Base-by-base conservation (phyloP, 2,113 vertebrate genomes). In the Gavialis gangeticus region DNA sequence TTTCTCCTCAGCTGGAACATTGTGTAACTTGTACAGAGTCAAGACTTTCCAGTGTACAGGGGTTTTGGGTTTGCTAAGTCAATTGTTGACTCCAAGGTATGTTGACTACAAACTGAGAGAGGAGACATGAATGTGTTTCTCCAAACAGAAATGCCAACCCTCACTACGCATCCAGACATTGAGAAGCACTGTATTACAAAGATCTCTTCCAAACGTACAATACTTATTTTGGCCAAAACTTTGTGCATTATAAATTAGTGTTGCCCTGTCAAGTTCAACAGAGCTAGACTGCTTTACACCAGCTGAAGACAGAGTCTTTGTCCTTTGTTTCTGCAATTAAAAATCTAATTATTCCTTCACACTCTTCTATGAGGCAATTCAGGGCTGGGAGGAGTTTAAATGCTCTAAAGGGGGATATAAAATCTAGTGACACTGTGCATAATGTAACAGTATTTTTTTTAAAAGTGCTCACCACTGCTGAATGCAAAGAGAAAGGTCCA, bases 81-180 rank as follows among this genome's bases (percentile, higher is more conserved):
- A 85, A 11, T 18, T 90, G 75, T 82, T 95, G 91, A 94, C 89
- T 87, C 86, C n/a, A 92, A 94, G 71, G 37, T 75, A 84, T 85
- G 64, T 19, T 76, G 78, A 89, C 37, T 73, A 60, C 84, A 85
- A 56, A 81, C 34, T 13, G 24, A 37, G 87, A 85, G 12, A 4
- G 1, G 34, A 87, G 59, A 89, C 30, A 15, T 78, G 66, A 85
- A 78, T 66, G 37, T 56, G 21, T 15, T 67, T 18, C 75, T 89
- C 56, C 27, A 90, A 91, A 94, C 37, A 94, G 60, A 96, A 95
- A 90, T 19, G 4, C 67, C 60, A 87, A 17, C 12, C 30, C 17
- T 60, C 1, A 3, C 79, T 92, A 90, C 77, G 67, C 25, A 37
- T 12, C 22, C n/a, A 22, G 75, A 63, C 63, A 15, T 30, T 54